A percentile compares a stretch with the other conserved stretches of the same genome.
Conservation (phyloP, 2,888 invertebrate genomes). For the Epinotia bilunana region DNA sequence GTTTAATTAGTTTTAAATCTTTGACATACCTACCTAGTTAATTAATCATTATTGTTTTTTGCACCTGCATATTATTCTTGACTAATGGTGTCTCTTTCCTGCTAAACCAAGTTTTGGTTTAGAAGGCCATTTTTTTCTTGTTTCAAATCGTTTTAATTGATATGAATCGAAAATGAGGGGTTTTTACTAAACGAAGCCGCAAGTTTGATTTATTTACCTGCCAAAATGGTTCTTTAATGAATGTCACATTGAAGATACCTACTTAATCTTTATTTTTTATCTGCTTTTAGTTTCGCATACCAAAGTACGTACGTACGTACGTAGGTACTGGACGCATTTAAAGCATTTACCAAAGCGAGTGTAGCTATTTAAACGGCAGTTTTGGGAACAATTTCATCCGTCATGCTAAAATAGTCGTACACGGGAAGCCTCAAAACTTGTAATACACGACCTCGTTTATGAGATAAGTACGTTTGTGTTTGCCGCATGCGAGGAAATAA, state of each 20-base stretch:
- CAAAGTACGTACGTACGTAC: no score
- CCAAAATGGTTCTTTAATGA: conserved; percentile 51
- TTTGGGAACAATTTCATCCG: no score
- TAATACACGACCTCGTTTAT: no score
- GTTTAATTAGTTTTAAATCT: background rate
- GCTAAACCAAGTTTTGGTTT: background rate
- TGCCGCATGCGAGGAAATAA: no score
- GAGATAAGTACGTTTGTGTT: no score
- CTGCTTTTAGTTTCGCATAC: no score
- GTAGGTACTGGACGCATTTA: background rate
- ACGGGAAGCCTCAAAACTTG: no score
- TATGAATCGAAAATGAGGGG: background rate
- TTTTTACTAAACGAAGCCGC: conserved; percentile 16
- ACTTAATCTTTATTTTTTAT: no score
- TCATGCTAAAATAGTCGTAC: background rate
- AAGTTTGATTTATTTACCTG: background rate
- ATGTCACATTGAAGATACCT: conserved; percentile 57
- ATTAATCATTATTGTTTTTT: background rate
- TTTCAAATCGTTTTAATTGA: background rate
- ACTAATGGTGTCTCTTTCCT: background rate
- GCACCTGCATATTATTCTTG: conserved; percentile 11
- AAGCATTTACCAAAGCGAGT: background rate
- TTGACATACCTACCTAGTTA: background rate
- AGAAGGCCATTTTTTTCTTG: background rate
- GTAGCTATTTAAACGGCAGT: no score